phyloP scores from a whole-genome alignment of 2,888 invertebrate species.

The Abrostola triplasia region DNA sequence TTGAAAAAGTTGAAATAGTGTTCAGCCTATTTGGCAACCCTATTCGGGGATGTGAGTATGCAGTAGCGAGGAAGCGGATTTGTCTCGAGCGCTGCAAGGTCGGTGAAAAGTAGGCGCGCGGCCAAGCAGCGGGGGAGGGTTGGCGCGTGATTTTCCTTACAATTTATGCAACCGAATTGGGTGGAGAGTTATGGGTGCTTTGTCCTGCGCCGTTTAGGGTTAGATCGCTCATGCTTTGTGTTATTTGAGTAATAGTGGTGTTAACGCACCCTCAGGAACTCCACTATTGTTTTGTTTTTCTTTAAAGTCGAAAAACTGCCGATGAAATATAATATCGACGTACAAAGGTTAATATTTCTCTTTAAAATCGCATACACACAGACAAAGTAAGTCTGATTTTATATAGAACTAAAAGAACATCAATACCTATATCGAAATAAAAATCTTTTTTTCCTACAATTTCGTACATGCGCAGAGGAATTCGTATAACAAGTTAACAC shows the following conservation, averaged over 20 bases:
- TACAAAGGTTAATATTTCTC: no score
- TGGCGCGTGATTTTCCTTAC: slow-evolving; percentile 45
- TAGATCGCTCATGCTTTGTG: slow-evolving; percentile 27
- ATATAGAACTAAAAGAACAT: no score
- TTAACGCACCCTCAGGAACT: not conserved
- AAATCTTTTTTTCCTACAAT: no score
- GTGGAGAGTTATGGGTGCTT: slow-evolving; percentile 34
- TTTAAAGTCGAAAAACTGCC: no score
- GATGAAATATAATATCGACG: no score
- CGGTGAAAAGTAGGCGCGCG: slow-evolving; percentile 39
- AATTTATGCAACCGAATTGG: slow-evolving; percentile 54
- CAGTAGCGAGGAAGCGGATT: slow-evolving; percentile 55
- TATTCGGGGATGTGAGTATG: slow-evolving; percentile 40
- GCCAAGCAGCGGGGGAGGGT: slow-evolving; percentile 19
- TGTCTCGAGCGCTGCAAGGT: slow-evolving; percentile 60
- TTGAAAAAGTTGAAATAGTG: not conserved
- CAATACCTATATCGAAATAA: no score
- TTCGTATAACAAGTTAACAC: no score
- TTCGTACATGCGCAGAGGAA: no score
- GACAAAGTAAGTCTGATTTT: no score
- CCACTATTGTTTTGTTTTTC: no score
- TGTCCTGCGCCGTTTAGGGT: slow-evolving; percentile 36
- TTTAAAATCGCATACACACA: no score
- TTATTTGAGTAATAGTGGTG: slow-evolving; percentile 13
- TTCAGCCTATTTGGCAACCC: slow-evolving; percentile 34